These are phyloP conservation scores for Heliopora coerulea DNA, from an alignment of 92 coral and sea anemone genomes.

Conservation along the genomic window DNA sequence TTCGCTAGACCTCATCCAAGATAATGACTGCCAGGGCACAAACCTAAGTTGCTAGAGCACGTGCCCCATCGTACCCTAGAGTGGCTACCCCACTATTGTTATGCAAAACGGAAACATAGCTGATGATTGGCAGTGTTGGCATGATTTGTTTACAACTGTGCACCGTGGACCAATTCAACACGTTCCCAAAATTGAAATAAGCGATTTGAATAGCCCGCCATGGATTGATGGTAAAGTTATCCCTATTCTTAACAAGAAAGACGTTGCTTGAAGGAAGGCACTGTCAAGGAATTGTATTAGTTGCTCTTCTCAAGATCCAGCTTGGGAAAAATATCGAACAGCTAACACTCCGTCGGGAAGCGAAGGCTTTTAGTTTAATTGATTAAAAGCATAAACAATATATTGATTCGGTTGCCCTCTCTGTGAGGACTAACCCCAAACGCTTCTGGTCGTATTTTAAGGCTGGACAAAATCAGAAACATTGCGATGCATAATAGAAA, in stretches of 20 bases:
- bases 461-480: conserved; percentile 38
- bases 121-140: no score
- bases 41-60: no score
- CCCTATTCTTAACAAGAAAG: conserved; percentile 27
- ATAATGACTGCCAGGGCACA: no score
- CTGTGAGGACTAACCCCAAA: conserved; percentile 33
- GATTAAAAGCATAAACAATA: conserved; percentile 25
- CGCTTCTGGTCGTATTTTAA: conserved; percentile 47
- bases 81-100: no score
- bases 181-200: no score
- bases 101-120: no score
- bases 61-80: no score
- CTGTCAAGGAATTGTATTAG: background rate
- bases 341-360: conserved; percentile 36
- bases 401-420: conserved; percentile 19
- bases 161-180: no score
- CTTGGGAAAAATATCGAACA: conserved; percentile 44
- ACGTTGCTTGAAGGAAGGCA: conserved; percentile 36
- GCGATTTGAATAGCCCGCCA: no score
- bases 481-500: conserved; percentile 13
- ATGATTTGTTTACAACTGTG: no score
- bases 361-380: conserved; percentile 27
- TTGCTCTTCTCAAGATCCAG: conserved; percentile 10
- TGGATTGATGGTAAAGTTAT: no score
- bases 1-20: no score